Base-by-base conservation (phyloP, 2,888 invertebrate genomes). In the Eristalis tenax region DNA sequence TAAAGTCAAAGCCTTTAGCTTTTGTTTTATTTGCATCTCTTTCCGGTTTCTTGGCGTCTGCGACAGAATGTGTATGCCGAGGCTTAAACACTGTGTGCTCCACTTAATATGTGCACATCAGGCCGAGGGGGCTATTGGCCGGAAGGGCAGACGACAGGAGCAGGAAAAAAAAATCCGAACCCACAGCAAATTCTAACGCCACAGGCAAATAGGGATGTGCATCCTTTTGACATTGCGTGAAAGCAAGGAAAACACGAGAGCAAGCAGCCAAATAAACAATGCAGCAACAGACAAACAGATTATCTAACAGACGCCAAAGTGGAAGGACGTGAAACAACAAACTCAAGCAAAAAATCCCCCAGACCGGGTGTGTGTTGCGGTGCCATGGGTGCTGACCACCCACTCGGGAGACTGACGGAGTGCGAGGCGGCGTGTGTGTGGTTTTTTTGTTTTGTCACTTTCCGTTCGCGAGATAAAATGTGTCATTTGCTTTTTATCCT, bases 401-500 rank as follows among this genome's bases (percentile, higher is more conserved):
- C 40, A 66, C 32, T 56, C 15, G 59, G n/a, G 32, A 23, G 43
- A 0, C 32, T 50, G 38, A 40, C 61, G 22, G 61, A 28, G 50
- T 10, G 76, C 11, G 68, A 50, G 68, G 74, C 43, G 43, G 32
- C 32, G 32, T 32, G 32, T n/a, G 43, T n/a, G 43, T 43, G 43
- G 43, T 43, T 40, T 40, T 40, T 40, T 43, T 86, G 77, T 83
- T 86, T 82, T 78, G 82, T 75, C 82, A 86, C 86, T 85, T 82
- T 75, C 74, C 71, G 56, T 63, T 86, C 82, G 86, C 86, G 78
- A 86, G 86, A 86, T 86, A 86, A 86, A 82, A 82, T 82, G 81
- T 86, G 86, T 86, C 86, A 82, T 75, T 86, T 86, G 81, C 74
- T 82, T 86, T 86, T 86, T 81, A 77, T 81, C 86, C 81, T 82